Percentiles rank a stretch among this genome's conserved stretches.
Evolutionary conservation across 1,140 invertebrate species (phyloP).

Genomic region (Orchestia grillus): DNA sequence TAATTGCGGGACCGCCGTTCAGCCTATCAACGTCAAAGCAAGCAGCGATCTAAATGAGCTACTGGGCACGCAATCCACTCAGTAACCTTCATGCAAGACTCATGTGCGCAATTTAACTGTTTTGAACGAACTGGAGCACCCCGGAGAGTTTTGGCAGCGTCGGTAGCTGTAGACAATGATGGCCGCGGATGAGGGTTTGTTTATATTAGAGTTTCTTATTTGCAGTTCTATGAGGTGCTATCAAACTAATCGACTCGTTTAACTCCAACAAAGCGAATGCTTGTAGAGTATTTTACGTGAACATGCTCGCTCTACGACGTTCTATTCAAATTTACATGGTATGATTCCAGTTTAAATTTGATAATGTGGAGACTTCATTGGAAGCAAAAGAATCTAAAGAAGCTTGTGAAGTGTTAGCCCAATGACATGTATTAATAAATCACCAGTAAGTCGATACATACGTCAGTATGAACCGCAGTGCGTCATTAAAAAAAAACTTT

Average conservation of each 20-base stretch:
- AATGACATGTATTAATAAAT: too few species aligned
- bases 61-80: neutral
- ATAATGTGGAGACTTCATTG: too few species aligned
- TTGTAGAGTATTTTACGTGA: too few species aligned
- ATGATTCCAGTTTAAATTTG: too few species aligned
- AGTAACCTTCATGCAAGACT: neutral
- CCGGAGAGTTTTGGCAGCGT: neutral
- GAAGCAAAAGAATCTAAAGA: too few species aligned
- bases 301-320: too few species aligned
- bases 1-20: neutral
- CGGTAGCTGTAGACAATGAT: neutral
- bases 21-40: neutral
- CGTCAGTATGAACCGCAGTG: too few species aligned
- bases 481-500: too few species aligned
- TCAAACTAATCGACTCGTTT: neutral
- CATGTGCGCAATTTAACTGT: neutral
- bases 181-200: neutral
- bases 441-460: too few species aligned
- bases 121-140: neutral
- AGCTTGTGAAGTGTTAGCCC: too few species aligned
- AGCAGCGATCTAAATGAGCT: neutral
- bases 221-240: neutral
- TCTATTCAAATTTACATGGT: too few species aligned
- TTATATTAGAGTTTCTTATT: neutral
- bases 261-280: too few species aligned